These are phyloP conservation scores for Pachyuromys duprasi DNA, from an alignment of 2,797 vertebrate species.

Conservation along the genomic window DNA sequence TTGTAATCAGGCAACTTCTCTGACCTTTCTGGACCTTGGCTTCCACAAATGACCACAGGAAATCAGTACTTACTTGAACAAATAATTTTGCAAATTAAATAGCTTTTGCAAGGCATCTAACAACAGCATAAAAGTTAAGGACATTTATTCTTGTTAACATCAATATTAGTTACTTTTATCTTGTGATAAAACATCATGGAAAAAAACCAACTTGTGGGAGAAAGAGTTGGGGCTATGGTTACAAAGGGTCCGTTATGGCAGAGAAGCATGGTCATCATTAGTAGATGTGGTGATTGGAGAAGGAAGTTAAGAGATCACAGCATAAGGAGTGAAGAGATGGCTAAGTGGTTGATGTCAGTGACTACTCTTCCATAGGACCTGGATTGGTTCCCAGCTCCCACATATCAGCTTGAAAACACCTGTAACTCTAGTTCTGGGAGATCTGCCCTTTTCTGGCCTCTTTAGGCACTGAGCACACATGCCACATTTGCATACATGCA, in stretches of 20 bases:
- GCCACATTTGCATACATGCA: not conserved
- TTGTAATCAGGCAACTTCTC: not conserved
- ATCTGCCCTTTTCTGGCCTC: not conserved
- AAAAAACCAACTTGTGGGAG: not conserved
- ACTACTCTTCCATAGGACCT: not conserved
- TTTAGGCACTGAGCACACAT: not conserved
- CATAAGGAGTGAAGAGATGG: not conserved
- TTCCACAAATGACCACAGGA: not conserved
- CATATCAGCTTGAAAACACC: not conserved
- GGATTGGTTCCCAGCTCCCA: not conserved
- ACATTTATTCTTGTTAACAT: not conserved
- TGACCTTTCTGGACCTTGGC: not conserved
- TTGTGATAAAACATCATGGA: not conserved
- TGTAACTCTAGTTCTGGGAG: not conserved
- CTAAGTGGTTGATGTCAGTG: not conserved
- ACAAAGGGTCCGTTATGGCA: not conserved
- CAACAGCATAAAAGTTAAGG: not conserved
- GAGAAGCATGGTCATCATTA: not conserved
- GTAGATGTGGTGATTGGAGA: not conserved
- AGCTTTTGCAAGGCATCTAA: not conserved
- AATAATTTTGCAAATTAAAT: slow-evolving; percentile 15
- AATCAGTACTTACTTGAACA: not conserved
- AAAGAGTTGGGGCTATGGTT: not conserved
- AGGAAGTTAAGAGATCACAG: not conserved
- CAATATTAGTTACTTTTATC: not conserved